Base-by-base conservation (phyloP, 1,140 invertebrate genomes). In the Drosophila simulans region DNA sequence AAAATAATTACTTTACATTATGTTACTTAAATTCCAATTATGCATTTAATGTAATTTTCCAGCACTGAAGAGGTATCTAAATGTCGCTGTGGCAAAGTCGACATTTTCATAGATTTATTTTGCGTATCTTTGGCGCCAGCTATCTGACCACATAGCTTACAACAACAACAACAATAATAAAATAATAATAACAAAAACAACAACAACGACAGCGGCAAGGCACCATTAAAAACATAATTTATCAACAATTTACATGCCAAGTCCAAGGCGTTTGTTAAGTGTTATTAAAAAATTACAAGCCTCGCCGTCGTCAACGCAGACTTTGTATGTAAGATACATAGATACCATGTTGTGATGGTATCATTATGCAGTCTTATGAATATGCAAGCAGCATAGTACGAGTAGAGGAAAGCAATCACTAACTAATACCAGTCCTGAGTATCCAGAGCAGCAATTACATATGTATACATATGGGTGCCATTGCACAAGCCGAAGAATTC, bases 221-320 rank as follows among this genome's bases (percentile, higher is more conserved):
- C 60, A 71, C 71, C 56, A 83, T 80, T 71, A 80, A 57, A 69
- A 73, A 77, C 77, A 85, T 81, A 85, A 86, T 85, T 85, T 81
- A 81, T 85, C 56, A 88, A 88, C 78, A 86, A 86, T 86, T 88
- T 88, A 71, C 78, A 88, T 79, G 70, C 53, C 83, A 88, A 85
- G 81, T 86, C 82, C 82, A 86, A 86, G 81, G 81, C 77, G 77
- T 86, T 81, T 86, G 73, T 81, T 81, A 77, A 81, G 82, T 77
- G 82, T 85, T 81, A 81, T 85, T 77, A 86, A 81, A 81, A 86
- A 81, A 80, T 80, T 85, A 73, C 73, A 73, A 80, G 69, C 57
- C 54, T 57, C 39, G 54, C 53, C 39, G 58, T 57, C 43, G 58
- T 17, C 60, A 72, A 45, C 35, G 35, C 49, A 20, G 46, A 43